Conservation (phyloP, 2,113 vertebrate species). For the Thamnophis sirtalis region DNA sequence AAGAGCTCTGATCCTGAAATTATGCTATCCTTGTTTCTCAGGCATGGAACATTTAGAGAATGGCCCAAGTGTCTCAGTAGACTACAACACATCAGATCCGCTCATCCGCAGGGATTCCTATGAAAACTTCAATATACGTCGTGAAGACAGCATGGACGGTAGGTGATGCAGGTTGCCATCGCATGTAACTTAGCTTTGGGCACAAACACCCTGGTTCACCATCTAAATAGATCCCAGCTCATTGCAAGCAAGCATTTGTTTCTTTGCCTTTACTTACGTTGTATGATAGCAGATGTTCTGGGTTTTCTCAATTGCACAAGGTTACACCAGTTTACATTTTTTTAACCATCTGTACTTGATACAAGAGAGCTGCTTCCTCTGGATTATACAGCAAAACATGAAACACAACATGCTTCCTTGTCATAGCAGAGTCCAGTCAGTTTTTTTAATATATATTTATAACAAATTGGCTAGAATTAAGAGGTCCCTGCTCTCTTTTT, state of each 20-base stretch:
- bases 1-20: background rate
- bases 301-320: background rate
- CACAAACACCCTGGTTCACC: background rate
- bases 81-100: constrained; percentile 93
- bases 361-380: background rate
- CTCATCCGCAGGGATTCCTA: constrained; percentile 98
- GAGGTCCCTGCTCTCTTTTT: background rate
- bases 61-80: constrained; percentile 89
- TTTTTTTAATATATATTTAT: background rate
- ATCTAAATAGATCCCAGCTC: background rate
- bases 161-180: constrained; percentile 32
- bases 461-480: background rate
- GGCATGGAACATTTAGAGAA: constrained; percentile 96
- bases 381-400: background rate
- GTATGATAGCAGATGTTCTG: background rate
- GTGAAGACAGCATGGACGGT: constrained; percentile 83
- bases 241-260: background rate
- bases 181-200: background rate
- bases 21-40: constrained; percentile 36
- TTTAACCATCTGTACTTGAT: background rate
- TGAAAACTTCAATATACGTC: constrained; percentile 84
- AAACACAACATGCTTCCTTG: background rate
- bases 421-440: background rate
- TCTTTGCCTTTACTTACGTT: background rate
- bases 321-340: background rate